Evolutionary conservation across 1,140 invertebrate species (phyloP).

Genomic region (Aphaenogaster floridana): DNA sequence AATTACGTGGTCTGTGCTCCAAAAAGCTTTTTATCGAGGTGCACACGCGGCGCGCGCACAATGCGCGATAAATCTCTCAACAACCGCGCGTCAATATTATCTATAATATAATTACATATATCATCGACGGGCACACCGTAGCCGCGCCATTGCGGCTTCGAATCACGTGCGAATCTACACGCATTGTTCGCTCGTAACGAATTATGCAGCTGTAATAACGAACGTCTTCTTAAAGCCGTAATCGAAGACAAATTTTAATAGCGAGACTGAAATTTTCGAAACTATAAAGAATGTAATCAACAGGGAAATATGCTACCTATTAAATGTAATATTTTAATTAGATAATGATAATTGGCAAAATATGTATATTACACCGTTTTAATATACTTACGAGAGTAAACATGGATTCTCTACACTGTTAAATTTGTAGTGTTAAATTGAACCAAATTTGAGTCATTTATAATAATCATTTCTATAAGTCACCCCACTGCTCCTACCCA

Average conservation of each 20-base stretch:
- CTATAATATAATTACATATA: constrained; percentile 65
- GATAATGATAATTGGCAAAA: background rate
- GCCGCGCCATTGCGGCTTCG: background rate
- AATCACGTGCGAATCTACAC: constrained; percentile 40
- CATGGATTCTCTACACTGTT: background rate
- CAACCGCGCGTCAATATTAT: constrained; percentile 58
- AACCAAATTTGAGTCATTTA: too few species aligned
- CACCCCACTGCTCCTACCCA: too few species aligned
- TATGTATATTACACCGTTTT: background rate
- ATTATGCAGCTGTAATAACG: background rate
- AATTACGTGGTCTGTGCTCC: constrained; percentile 52
- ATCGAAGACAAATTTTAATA: constrained; percentile 3
- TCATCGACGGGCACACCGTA: constrained; percentile 20
- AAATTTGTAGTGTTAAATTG: too few species aligned
- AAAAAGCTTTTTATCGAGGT: constrained; percentile 56
- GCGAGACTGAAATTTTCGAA: background rate
- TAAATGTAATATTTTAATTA: constrained; percentile 15
- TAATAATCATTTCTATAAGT: too few species aligned
- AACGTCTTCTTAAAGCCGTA: background rate
- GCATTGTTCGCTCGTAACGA: constrained; percentile 29
- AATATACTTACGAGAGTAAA: background rate
- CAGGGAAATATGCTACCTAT: background rate
- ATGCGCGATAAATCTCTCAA: constrained; percentile 55
- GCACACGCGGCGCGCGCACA: constrained; percentile 36
- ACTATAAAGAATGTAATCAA: background rate